Conservation (phyloP, 2,113 vertebrate genomes). For the Prunella fulvescens region DNA sequence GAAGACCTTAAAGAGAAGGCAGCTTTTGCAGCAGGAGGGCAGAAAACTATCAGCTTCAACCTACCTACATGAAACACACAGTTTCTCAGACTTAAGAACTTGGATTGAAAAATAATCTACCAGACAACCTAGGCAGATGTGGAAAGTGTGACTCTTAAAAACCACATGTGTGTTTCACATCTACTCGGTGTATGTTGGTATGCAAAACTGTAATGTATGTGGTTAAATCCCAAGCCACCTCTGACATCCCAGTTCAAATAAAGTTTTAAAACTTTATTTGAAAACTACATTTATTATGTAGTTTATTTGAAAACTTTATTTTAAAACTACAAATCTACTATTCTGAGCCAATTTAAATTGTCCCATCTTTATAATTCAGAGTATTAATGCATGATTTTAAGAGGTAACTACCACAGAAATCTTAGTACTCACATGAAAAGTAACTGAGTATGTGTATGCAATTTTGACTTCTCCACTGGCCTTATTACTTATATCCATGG, state of each 20-base stretch:
- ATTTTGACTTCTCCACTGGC: slow-evolving; percentile 78
- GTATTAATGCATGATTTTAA: background rate
- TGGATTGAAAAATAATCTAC: background rate
- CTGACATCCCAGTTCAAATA: background rate
- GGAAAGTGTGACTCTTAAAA: background rate
- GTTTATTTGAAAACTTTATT: no score
- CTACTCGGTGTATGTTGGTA: background rate
- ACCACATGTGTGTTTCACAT: background rate
- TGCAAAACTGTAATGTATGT: background rate
- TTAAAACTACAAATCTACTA: background rate
- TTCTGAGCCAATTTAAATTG: background rate
- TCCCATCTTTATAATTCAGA: background rate
- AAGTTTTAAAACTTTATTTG: background rate
- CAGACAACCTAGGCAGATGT: background rate
- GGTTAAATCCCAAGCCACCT: background rate
- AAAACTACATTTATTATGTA: no score
- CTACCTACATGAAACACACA: background rate
- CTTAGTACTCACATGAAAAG: slow-evolving; percentile 79
- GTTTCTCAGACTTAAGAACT: background rate
- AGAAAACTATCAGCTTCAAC: background rate
- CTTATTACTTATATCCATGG: slow-evolving; percentile 88
- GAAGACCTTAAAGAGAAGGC: background rate
- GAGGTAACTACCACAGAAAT: background rate
- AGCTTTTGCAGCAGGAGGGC: background rate
- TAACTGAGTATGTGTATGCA: slow-evolving; percentile 88